Percentiles rank a stretch among this genome's conserved stretches.
Conservation (phyloP, 1,140 invertebrate species). For the Ganaspis sp. region DNA sequence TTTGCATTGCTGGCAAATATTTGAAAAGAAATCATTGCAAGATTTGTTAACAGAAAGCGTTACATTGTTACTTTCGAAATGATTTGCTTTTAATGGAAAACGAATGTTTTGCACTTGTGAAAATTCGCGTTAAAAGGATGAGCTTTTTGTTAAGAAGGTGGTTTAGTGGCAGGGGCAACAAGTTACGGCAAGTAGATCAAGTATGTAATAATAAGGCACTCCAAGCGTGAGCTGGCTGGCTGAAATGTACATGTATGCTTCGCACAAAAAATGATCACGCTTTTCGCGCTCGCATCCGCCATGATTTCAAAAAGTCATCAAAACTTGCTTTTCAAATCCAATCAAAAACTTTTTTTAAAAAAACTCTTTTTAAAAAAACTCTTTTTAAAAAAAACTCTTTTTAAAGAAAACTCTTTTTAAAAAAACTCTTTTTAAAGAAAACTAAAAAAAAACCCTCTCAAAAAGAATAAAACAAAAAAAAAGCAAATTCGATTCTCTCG, state of each 20-base stretch:
- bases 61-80: not conserved
- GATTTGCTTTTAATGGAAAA: not conserved
- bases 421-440: too few relatives aligned
- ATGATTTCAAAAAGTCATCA: constrained; percentile 44
- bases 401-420: too few relatives aligned
- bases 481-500: too few relatives aligned
- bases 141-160: constrained; percentile 57
- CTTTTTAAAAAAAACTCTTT: too few relatives aligned
- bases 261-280: constrained; percentile 39
- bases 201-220: constrained; percentile 65
- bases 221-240: constrained; percentile 69
- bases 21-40: too few relatives aligned
- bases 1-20: too few relatives aligned
- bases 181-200: constrained; percentile 44
- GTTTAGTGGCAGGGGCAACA: constrained; percentile 59
- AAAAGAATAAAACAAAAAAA: too few relatives aligned
- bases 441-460: too few relatives aligned
- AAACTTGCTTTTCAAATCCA: too few relatives aligned
- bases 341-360: too few relatives aligned
- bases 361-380: too few relatives aligned
- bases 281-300: constrained; percentile 42
- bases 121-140: not conserved
- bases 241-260: constrained; percentile 65
- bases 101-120: not conserved
- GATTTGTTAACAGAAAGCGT: not conserved